These are phyloP conservation scores for Monochamus alternatus DNA, from an alignment of 2,888 invertebrate genomes.

Conservation along the genomic window DNA sequence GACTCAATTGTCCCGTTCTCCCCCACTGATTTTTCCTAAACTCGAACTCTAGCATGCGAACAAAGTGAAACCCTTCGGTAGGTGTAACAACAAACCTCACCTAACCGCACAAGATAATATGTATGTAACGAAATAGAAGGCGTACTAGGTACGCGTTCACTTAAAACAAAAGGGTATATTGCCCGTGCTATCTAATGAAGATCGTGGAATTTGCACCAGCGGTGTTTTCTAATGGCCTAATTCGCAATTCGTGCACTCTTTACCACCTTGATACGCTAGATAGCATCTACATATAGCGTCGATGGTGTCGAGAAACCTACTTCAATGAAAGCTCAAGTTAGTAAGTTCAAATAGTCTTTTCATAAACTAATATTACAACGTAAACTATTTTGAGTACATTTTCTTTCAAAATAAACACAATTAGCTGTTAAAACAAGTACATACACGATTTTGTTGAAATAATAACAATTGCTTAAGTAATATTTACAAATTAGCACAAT, in stretches of 20 bases:
- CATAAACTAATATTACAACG: too few species aligned
- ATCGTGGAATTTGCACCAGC: slow-evolving; percentile 63
- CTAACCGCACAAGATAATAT: slow-evolving; percentile 6
- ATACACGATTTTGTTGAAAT: too few species aligned
- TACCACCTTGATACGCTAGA: slow-evolving; percentile 49
- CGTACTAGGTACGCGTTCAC: slow-evolving; percentile 61
- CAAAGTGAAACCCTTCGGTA: neutral
- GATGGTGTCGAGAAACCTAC: slow-evolving; percentile 8
- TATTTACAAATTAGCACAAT: too few species aligned
- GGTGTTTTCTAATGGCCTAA: slow-evolving; percentile 58
- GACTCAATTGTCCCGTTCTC: too few species aligned
- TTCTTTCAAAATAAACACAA: too few species aligned
- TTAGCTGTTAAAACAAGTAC: too few species aligned
- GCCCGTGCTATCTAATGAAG: slow-evolving; percentile 60
- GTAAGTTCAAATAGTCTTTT: too few species aligned
- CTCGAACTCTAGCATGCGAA: neutral
- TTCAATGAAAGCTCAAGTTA: too few species aligned
- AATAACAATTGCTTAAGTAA: too few species aligned
- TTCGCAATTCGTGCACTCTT: slow-evolving; percentile 56
- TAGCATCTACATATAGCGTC: slow-evolving; percentile 47
- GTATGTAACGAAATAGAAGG: slow-evolving; percentile 36
- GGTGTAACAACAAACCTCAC: slow-evolving; percentile 3
- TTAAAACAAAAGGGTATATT: slow-evolving; percentile 58
- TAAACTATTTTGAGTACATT: too few species aligned
- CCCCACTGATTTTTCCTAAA: too few species aligned